A percentile compares a stretch with the other conserved stretches of the same genome.
phyloP scores from a whole-genome alignment of 2,797 vertebrate genomes.

The Tauraco hartlaubi region DNA sequence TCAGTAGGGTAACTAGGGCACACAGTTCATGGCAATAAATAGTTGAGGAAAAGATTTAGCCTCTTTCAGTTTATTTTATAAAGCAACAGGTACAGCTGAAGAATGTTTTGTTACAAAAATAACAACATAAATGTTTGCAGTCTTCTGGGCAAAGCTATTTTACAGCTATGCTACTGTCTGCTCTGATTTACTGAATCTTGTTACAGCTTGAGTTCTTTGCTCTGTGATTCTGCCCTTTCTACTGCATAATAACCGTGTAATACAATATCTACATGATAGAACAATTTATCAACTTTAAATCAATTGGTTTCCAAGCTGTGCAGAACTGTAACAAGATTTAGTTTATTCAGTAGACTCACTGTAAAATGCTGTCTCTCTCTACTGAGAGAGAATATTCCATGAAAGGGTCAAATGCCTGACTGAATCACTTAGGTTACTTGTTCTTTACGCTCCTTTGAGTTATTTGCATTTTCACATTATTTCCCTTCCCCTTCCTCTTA shows the following conservation, averaged over 20 bases:
- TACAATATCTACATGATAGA: slow-evolving; percentile 7
- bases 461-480: neutral
- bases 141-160: neutral
- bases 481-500: neutral
- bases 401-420: neutral
- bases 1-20: neutral
- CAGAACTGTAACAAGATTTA: neutral
- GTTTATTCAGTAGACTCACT: neutral
- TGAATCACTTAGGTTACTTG: neutral
- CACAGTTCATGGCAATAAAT: neutral
- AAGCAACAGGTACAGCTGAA: neutral
- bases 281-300: slow-evolving; percentile 22
- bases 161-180: neutral
- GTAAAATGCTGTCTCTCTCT: neutral
- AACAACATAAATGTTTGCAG: neutral
- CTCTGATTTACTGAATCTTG: slow-evolving; percentile 4
- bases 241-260: neutral
- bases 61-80: neutral
- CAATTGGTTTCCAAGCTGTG: slow-evolving; percentile 7
- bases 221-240: slow-evolving; percentile 29
- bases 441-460: neutral
- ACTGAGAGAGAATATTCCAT: neutral
- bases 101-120: neutral
- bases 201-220: slow-evolving; percentile 11
- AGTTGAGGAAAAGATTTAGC: neutral